phyloP scores from a whole-genome alignment of 2,888 invertebrate species.

The Terebella lapidaria region DNA sequence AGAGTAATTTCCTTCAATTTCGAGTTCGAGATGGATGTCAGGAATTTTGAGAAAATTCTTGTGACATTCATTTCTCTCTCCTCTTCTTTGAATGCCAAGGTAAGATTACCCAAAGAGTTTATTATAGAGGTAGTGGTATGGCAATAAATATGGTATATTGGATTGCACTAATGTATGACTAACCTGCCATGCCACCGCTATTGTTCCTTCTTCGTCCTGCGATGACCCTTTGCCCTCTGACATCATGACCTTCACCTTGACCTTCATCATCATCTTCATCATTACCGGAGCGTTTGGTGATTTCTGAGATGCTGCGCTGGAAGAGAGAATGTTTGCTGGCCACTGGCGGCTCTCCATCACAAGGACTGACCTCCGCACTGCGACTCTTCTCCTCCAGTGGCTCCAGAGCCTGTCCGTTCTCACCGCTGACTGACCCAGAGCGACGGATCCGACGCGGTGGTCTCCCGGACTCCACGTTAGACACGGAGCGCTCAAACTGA shows the following conservation, averaged over 20 bases:
- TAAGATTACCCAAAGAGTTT: too few species aligned
- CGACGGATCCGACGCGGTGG: neutral
- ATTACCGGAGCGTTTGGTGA: constrained; percentile 21
- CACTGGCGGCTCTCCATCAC: constrained; percentile 22
- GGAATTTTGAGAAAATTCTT: too few species aligned
- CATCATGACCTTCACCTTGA: neutral
- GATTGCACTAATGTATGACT: constrained; percentile 14
- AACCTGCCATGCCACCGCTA: constrained; percentile 63
- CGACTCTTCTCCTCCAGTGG: constrained; percentile 16
- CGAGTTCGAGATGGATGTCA: too few species aligned
- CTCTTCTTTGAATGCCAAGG: too few species aligned
- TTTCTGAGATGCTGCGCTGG: constrained; percentile 50
- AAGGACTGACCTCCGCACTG: constrained; percentile 45
- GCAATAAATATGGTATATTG: too few species aligned
- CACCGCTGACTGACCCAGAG: constrained; percentile 1
- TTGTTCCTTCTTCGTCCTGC: constrained; percentile 57
- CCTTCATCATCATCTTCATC: constrained; percentile 25
- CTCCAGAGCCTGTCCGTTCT: neutral
- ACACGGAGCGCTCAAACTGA: constrained; percentile 5
- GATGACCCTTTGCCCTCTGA: constrained; percentile 29
- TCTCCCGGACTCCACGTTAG: neutral
- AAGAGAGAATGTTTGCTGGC: constrained; percentile 24
- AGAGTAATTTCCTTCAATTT: too few species aligned
- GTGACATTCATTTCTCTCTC: too few species aligned
- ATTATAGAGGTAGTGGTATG: too few species aligned